Conservation (phyloP, 2,888 invertebrate genomes). For the Selenia dentaria region DNA sequence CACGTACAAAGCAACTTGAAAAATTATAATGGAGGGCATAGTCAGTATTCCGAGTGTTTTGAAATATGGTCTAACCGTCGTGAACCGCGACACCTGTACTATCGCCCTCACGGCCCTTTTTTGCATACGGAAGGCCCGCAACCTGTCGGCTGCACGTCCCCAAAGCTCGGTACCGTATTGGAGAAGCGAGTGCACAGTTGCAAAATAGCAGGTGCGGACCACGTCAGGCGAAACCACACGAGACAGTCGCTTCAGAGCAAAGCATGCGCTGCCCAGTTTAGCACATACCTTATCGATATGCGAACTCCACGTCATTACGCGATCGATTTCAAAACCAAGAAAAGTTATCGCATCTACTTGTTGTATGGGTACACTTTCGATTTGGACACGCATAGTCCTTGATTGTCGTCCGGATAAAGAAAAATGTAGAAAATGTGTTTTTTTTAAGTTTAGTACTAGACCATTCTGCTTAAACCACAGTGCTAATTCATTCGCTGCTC, state of each 20-base stretch:
- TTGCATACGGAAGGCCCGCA: background rate
- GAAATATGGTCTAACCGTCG: background rate
- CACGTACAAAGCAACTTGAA: background rate
- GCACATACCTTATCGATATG: conserved; percentile 2
- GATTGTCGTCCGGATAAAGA: background rate
- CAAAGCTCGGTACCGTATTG: conserved; percentile 5
- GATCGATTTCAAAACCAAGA: background rate
- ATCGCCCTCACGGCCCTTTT: background rate
- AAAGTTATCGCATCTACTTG: background rate
- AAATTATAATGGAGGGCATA: background rate
- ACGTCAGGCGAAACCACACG: background rate
- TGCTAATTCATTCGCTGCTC: background rate
- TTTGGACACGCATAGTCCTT: background rate
- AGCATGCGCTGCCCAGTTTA: background rate
- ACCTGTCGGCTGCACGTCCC: background rate
- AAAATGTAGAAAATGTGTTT: conserved; percentile 2
- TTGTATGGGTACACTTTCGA: background rate
- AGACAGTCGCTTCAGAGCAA: background rate
- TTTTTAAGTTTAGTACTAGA: conserved; percentile 1
- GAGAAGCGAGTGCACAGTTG: conserved; percentile 1
- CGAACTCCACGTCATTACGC: background rate
- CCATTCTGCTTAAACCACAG: conserved; percentile 1
- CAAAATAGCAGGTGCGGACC: conserved; percentile 4
- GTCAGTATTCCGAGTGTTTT: background rate
- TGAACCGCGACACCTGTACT: background rate